Evolutionary conservation across 2,888 invertebrate species (phyloP), one percentile per base, ranked within the genome.

Genomic region (Meliscaeva auricollis): DNA sequence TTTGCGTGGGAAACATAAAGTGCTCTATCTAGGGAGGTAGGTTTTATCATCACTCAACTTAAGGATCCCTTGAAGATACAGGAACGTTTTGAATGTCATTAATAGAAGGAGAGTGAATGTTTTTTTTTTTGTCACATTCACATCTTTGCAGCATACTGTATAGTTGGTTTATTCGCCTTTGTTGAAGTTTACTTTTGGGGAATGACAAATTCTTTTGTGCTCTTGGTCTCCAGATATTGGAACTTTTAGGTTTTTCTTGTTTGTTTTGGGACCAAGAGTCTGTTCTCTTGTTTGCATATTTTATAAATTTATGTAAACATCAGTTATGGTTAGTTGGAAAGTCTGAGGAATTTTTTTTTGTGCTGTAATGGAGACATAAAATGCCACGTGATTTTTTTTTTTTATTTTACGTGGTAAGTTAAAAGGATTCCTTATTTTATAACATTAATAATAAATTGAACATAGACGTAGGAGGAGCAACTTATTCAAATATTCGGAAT

Each of bases 251-350:
- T 46, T 46, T 13, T 20, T 64, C n/a, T 48, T 48, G 11, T 64
- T 46, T 64, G 17, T 64, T 64, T 46, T 4, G 17, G 64, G 46
- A 64, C 64, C 48, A 17, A 48, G 58, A 38, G 17, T 64, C 32
- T 48, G 15, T 64, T 48, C 20, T 32, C 11, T 46, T 48, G 46
- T 64, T 64, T 64, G 64, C 7, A 48, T 64, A 48, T 32, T 64
- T 64, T 46, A 30, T 48, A 48, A 62, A 64, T 64, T 46, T 64
- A 48, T 64, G 48, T 64, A 64, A 64, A 48, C 64, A 38, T 38
- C 35, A 64, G 11, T 32, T 15, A 17, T 64, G 41, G 9, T 26
- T 64, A 20, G n/a, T 15, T 15, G 17, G 11, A n/a, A 35, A 13
- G 15, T 30, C 32, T 11, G 44, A 20, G 2, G n/a, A 66, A 50